Base-by-base conservation (phyloP, 2,888 invertebrate genomes). In the Blastobasis lacticolella region DNA sequence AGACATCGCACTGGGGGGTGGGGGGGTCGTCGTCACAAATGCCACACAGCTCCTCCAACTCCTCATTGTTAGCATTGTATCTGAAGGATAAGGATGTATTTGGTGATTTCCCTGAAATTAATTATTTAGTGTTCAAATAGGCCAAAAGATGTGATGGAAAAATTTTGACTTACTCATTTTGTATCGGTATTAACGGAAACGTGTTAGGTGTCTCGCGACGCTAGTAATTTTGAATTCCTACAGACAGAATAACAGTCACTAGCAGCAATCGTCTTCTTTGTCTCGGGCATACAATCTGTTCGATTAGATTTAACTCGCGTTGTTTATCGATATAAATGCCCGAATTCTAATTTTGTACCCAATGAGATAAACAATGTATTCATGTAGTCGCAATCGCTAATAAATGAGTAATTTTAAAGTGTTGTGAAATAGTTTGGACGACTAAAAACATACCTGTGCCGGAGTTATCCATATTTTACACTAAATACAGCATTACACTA, bases 1-100 rank as follows among this genome's bases (percentile, higher is more conserved):
- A 76, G 40, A 75, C 75, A 8, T 90, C 88, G 64, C 72, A 67
- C 52, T 88, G 89, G 0, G 89, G 87, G 7, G 89, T 84, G 0
- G 84, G 79, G 7, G 79, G 83, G 58, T 90, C 89, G 69, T 91
- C 91, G 43, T 91, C 91, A 67, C 92, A 92, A 47, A 89, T 89
- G 50, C 90, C 89, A 64, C 89, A 92, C 8, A 94, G 68, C 66
- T 94, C 93, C 64, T 94, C 94, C 50, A 94, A 72, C 73, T 93
- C 92, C 65, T 94, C 94, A 67, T 92, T 93, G 63, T 92, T 93
- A n/a, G 93, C 92, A 82, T 93, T 93, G 66, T 94, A 94, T 66
- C 92, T 91, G 63, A 94, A 92, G 6, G 92, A 89, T 52, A 91
- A 76, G 38, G 89, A 81, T 46, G 90, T 73, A 57, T 77, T 85